Evolutionary conservation across 2,888 invertebrate genomes (phyloP).

Genomic region (Lepidochrysops patricia): DNA sequence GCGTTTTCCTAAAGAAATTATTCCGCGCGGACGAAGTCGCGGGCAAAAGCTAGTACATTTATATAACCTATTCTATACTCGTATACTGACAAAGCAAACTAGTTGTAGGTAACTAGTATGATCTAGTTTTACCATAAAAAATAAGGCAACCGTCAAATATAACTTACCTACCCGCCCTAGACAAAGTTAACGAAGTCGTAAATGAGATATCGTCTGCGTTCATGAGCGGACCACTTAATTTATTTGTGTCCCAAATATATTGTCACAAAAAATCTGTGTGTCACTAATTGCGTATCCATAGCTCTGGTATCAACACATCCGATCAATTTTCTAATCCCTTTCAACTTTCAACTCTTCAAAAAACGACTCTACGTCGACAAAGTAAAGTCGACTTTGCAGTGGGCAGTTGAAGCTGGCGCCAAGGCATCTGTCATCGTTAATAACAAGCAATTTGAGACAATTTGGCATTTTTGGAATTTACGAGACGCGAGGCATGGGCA

Average conservation of each 20-base stretch:
- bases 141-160: no score
- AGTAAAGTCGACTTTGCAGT: conserved; percentile 31
- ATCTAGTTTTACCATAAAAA: no score
- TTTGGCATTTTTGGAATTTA: conserved; percentile 70
- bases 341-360: conserved; percentile 26
- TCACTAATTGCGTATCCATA: conserved; percentile 67
- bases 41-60: no score
- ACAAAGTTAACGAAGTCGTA: background rate
- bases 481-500: conserved; percentile 59
- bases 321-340: conserved; percentile 41
- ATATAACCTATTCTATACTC: no score
- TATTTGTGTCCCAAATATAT: conserved; percentile 28
- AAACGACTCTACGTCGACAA: conserved; percentile 24
- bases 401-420: conserved; percentile 48
- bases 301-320: conserved; percentile 65
- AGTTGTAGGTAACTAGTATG: no score
- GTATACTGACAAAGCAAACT: no score
- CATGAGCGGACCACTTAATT: conserved; percentile 16
- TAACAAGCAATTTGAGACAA: conserved; percentile 72
- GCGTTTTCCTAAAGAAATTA: no score
- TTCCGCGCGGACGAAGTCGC: no score
- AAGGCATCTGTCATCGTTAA: conserved; percentile 73
- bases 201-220: conserved; percentile 6
- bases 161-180: no score
- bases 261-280: conserved; percentile 38